Evolutionary conservation across 2,113 vertebrate species (phyloP).

Genomic region (Thinocorus orbignyianus): DNA sequence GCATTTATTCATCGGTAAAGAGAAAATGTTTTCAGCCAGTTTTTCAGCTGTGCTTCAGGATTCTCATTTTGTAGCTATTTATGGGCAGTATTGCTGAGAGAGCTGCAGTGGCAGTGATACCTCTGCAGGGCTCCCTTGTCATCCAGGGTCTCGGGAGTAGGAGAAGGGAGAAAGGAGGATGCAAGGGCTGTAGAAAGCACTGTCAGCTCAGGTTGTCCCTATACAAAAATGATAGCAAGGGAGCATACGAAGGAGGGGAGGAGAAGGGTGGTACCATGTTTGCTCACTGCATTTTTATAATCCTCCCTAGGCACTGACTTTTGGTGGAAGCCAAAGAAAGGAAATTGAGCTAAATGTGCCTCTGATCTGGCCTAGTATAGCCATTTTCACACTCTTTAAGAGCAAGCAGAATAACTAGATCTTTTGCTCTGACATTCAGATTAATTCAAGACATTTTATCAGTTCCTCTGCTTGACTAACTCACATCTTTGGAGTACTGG

Average conservation of each 20-base stretch:
- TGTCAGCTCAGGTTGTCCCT: neutral
- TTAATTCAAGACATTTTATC: neutral
- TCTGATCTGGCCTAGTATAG: neutral
- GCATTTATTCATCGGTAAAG: neutral
- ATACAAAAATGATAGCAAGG: neutral
- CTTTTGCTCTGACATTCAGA: neutral
- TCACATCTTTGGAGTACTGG: neutral
- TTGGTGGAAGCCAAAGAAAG: neutral
- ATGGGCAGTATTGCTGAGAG: neutral
- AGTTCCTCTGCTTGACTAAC: neutral
- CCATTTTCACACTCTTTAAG: neutral
- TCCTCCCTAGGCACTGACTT: neutral
- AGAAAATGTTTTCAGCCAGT: neutral
- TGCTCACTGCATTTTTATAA: neutral
- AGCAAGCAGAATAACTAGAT: neutral
- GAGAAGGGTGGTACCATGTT: rapidly evolving
- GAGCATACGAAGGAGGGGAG: rapidly evolving
- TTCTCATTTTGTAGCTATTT: neutral
- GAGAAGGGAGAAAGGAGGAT: neutral
- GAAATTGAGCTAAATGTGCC: neutral
- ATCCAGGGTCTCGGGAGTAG: neutral
- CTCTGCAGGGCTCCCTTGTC: neutral
- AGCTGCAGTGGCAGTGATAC: neutral
- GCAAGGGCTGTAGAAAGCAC: neutral
- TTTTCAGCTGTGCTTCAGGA: neutral